Percentiles rank a stretch among this genome's conserved stretches.
Evolutionary conservation across 2,113 vertebrate genomes (phyloP).

Genomic region (Brachyistius frenatus): DNA sequence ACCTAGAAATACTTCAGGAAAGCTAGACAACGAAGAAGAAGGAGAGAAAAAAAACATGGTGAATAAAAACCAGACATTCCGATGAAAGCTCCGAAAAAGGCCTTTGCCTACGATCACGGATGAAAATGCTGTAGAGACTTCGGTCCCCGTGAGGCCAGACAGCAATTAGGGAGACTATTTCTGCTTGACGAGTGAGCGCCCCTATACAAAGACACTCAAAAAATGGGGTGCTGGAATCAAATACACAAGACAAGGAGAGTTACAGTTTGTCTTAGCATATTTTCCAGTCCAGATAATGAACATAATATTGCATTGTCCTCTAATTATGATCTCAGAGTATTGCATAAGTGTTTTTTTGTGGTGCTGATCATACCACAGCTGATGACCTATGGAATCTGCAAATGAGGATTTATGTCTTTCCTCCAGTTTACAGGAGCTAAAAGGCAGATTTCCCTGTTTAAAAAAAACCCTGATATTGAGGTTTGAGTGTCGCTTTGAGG

Average conservation of each 20-base stretch:
- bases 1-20: slow-evolving; percentile 51
- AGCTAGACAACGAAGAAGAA: slow-evolving; percentile 23
- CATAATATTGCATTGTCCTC: slow-evolving; percentile 77
- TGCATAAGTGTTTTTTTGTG: slow-evolving; percentile 62
- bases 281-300: slow-evolving; percentile 81
- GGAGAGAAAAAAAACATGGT: slow-evolving; percentile 44
- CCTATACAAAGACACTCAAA: slow-evolving; percentile 55
- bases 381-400: slow-evolving; percentile 3
- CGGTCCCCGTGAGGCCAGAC: slow-evolving; percentile 63
- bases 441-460: not conserved
- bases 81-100: slow-evolving; percentile 58
- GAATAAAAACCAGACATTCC: slow-evolving; percentile 58
- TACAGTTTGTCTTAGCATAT: slow-evolving; percentile 70
- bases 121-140: slow-evolving; percentile 54
- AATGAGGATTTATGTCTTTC: not conserved
- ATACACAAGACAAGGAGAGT: slow-evolving; percentile 54
- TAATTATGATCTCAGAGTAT: slow-evolving; percentile 76
- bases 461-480: not conserved
- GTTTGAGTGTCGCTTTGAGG: slow-evolving; percentile 32
- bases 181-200: slow-evolving; percentile 66
- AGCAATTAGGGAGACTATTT: slow-evolving; percentile 76
- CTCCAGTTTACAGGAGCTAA: not conserved
- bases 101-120: slow-evolving; percentile 43
- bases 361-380: slow-evolving; percentile 22
- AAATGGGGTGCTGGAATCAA: slow-evolving; percentile 62